Base-by-base conservation (phyloP, 2,797 vertebrate species). In the Siniperca obscura region DNA sequence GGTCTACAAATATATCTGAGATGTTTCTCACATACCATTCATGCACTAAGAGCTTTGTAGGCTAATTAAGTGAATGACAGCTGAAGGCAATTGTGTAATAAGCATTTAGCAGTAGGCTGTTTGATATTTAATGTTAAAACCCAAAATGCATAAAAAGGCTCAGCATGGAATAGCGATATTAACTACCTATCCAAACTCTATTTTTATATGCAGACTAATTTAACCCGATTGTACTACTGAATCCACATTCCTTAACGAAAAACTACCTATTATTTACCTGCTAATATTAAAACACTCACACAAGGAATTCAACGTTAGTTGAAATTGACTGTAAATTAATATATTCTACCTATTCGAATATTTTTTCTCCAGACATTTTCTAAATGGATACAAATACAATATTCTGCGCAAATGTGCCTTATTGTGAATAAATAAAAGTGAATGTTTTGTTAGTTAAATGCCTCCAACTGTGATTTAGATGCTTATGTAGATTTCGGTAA, bases 231-330 rank as follows among this genome's bases (percentile, higher is more conserved):
- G 22, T 67, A 70, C 76, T 78, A 87, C 84, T 85, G 80, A 87
- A 48, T 38, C 50, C 64, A 89, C 92, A 91, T 91, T 92, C 89
- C 86, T 88, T 17, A 72, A 79, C 40, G 10, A 74, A 82, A 84
- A 77, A 82, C 83, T 89, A 91, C 85, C 86, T 86, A 88, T 50
- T 56, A 76, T 53, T 76, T n/a, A 59, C 44, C 8, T 59, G 25
- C 22, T 64, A 30, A 67, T 57, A 75, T 59, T 40, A 25, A 69
- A 83, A 50, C 40, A 78, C 55, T 17, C 36, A 70, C 64, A 52
- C 19, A 48, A 42, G 14, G 14, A 36, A 64, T 46, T 64, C 36
- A 75, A 17, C 16, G 38, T 7, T 9, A 25, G 19, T 56, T 36
- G 50, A 70, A 67, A 46, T 25, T 52, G 17, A 71, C 52, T 62